A percentile compares a stretch with the other conserved stretches of the same genome.
phyloP scores from a whole-genome alignment of 2,797 vertebrate genomes.

The Lepilemur ruficaudatus region DNA sequence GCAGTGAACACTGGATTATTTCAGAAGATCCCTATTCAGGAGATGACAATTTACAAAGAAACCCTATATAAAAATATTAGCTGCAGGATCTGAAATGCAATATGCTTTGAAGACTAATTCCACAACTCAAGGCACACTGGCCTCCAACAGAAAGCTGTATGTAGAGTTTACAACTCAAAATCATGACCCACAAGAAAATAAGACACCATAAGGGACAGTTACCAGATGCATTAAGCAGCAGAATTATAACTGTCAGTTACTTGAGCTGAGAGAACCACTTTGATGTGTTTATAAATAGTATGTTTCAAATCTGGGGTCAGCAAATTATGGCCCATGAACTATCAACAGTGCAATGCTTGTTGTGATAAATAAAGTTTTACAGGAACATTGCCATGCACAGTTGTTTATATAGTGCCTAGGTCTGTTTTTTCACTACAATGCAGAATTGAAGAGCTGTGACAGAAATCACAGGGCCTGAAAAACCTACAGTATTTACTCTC shows the following conservation, averaged over 20 bases:
- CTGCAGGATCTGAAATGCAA: neutral
- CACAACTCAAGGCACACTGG: neutral
- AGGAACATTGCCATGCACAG: neutral
- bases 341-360: neutral
- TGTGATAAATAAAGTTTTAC: conserved; percentile 8
- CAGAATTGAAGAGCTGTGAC: neutral
- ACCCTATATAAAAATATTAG: neutral
- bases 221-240: neutral
- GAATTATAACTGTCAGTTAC: neutral
- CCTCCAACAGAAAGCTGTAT: neutral
- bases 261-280: neutral
- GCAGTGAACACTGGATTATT: neutral
- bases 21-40: neutral
- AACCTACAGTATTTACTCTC: neutral
- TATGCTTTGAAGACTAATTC: neutral
- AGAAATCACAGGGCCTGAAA: neutral
- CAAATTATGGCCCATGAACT: neutral
- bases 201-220: neutral
- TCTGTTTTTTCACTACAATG: neutral
- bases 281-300: neutral
- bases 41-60: neutral
- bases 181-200: neutral
- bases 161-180: neutral
- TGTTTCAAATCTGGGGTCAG: neutral
- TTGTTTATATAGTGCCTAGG: neutral